Percentiles rank a stretch among this genome's conserved stretches.
Evolutionary conservation across 2,888 invertebrate genomes (phyloP).

Genomic region (Cephus runcator): DNA sequence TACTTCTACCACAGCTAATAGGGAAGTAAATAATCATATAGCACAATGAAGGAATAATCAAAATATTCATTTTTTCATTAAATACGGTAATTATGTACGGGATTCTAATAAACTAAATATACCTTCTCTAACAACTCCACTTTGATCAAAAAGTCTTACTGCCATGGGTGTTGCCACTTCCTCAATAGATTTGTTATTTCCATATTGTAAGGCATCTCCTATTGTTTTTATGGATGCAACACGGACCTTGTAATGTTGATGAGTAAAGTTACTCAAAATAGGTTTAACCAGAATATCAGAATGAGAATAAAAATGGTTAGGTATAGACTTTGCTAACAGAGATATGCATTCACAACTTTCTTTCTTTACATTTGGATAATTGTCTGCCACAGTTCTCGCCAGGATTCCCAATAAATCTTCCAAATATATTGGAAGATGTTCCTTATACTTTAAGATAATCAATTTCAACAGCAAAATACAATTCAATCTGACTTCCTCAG

Average conservation of each 20-base stretch:
- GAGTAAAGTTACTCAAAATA: constrained; percentile 77
- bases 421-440: constrained; percentile 75
- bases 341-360: constrained; percentile 80
- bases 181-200: constrained; percentile 78
- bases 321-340: constrained; percentile 72
- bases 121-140: constrained; percentile 76
- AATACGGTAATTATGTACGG: not conserved
- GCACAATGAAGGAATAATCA: not conserved
- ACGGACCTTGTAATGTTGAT: constrained; percentile 86
- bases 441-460: constrained; percentile 74
- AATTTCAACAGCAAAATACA: constrained; percentile 74
- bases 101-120: not conserved
- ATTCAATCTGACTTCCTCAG: constrained; percentile 85
- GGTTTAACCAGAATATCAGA: constrained; percentile 81
- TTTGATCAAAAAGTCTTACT: constrained; percentile 87
- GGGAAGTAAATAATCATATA: constrained; percentile 3
- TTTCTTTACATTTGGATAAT: constrained; percentile 83
- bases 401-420: constrained; percentile 81
- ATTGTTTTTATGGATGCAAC: constrained; percentile 80
- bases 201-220: constrained; percentile 72
- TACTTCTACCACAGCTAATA: constrained; percentile 76
- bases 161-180: constrained; percentile 83
- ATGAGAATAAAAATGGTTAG: constrained; percentile 79
- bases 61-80: not conserved
- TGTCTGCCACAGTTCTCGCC: constrained; percentile 78